These are phyloP conservation scores for Chelonus insularis DNA, from an alignment of 1,140 invertebrate genomes.

Conservation along the genomic window DNA sequence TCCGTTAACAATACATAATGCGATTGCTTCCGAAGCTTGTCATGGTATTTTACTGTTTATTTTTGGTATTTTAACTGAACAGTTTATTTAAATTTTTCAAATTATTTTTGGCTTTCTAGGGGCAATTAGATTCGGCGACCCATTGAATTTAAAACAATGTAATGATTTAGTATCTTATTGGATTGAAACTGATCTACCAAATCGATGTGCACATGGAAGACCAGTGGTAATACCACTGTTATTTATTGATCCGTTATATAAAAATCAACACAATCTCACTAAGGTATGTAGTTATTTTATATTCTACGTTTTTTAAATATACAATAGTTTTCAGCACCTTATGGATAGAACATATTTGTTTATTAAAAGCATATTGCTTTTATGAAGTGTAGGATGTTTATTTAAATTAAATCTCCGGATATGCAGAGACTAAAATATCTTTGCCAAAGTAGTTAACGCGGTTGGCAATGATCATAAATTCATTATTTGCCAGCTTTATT, in stretches of 20 bases:
- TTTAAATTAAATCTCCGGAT: constrained; percentile 43
- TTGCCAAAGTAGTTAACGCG: constrained; percentile 56
- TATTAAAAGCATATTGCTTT: background rate
- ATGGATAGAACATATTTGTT: background rate
- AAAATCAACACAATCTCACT: background rate
- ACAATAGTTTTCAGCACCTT: too few relatives aligned
- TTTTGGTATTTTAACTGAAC: background rate
- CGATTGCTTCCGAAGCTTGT: constrained; percentile 55
- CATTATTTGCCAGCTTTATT: constrained; percentile 50
- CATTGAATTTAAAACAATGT: constrained; percentile 45
- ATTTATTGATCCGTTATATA: constrained; percentile 31
- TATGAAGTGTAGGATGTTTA: background rate
- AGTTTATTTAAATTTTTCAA: constrained; percentile 13
- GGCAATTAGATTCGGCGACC: constrained; percentile 56
- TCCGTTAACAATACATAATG: constrained; percentile 50
- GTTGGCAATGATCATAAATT: constrained; percentile 54
- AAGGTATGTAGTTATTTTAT: background rate
- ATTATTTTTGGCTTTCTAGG: constrained; percentile 33
- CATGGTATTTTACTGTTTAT: constrained; percentile 41
- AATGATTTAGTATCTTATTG: constrained; percentile 43
- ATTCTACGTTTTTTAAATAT: too few relatives aligned
- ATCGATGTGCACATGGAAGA: constrained; percentile 55
- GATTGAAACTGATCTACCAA: constrained; percentile 46
- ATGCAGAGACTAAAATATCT: constrained; percentile 53
- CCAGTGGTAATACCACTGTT: constrained; percentile 51